phyloP scores from a whole-genome alignment of 1,140 invertebrate species.

The Diplogasteroides magnus region DNA sequence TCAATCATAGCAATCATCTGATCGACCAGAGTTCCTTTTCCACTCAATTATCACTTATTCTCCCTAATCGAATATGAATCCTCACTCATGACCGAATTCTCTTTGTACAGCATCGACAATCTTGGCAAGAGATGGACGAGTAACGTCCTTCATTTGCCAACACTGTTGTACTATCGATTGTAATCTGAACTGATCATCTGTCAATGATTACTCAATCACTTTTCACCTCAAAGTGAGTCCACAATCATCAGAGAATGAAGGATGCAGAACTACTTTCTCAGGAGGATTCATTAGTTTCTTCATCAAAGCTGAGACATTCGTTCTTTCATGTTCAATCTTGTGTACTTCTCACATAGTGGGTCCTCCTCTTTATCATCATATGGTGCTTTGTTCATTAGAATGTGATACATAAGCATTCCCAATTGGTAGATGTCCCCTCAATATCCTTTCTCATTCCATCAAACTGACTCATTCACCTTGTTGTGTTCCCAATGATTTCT shows the following conservation, averaged over 20 bases:
- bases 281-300: too few relatives aligned
- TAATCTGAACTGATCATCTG: slow-evolving; percentile 11
- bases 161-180: slow-evolving; percentile 27
- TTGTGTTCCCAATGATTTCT: background rate
- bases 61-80: background rate
- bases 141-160: slow-evolving; percentile 13
- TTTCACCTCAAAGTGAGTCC: background rate
- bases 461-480: background rate
- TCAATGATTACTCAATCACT: background rate
- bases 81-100: slow-evolving; percentile 24
- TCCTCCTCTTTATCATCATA: slow-evolving; percentile 16
- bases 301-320: background rate
- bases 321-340: background rate
- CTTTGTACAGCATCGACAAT: slow-evolving; percentile 22
- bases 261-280: too few relatives aligned
- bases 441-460: background rate
- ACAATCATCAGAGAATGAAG: background rate
- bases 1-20: slow-evolving; percentile 31
- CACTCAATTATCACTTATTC: slow-evolving; percentile 3
- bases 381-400: slow-evolving; percentile 19
- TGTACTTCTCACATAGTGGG: slow-evolving; percentile 3
- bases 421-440: slow-evolving; percentile 27
- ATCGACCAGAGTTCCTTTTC: slow-evolving; percentile 26
- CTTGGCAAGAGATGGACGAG: slow-evolving; percentile 14
- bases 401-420: slow-evolving; percentile 24